phyloP scores from a whole-genome alignment of 2,113 vertebrate genomes.

The Diphyllodes magnificus region DNA sequence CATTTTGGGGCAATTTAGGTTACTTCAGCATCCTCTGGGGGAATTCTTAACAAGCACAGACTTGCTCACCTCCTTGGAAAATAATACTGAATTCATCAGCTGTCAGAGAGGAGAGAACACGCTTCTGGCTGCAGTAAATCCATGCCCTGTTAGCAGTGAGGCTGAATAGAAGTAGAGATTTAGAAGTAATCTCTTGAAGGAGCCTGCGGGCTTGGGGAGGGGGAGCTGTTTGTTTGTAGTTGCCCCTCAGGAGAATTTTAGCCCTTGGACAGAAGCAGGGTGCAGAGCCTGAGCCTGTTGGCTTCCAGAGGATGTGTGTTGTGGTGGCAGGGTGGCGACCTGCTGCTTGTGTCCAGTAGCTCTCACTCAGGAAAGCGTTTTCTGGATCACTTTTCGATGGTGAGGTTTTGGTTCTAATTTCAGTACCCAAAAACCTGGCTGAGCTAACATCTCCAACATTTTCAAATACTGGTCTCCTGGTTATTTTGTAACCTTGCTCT shows the following conservation, averaged over 20 bases:
- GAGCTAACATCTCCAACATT: too few species aligned
- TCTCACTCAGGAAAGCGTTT: fast-evolving
- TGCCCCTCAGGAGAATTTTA: not conserved
- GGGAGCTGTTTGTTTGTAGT: not conserved
- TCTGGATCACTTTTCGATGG: fast-evolving
- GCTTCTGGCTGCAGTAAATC: not conserved
- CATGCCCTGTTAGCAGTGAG: not conserved
- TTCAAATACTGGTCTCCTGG: not conserved
- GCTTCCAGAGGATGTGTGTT: not conserved
- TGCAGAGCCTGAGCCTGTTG: not conserved
- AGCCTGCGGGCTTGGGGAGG: not conserved
- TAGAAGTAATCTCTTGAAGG: not conserved
- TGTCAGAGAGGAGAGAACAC: not conserved
- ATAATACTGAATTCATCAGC: not conserved
- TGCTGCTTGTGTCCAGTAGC: not conserved
- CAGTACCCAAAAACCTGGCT: not conserved
- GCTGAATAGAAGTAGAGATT: not conserved
- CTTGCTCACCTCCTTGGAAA: not conserved
- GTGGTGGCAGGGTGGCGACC: not conserved
- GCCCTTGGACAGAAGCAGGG: not conserved
- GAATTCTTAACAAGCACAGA: not conserved
- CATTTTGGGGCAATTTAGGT: not conserved
- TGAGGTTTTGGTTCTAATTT: not conserved
- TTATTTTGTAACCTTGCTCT: not conserved
- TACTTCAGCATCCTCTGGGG: not conserved